These are phyloP conservation scores for Panulirus ornatus DNA, from an alignment of 1,140 invertebrate species.

Conservation along the genomic window DNA sequence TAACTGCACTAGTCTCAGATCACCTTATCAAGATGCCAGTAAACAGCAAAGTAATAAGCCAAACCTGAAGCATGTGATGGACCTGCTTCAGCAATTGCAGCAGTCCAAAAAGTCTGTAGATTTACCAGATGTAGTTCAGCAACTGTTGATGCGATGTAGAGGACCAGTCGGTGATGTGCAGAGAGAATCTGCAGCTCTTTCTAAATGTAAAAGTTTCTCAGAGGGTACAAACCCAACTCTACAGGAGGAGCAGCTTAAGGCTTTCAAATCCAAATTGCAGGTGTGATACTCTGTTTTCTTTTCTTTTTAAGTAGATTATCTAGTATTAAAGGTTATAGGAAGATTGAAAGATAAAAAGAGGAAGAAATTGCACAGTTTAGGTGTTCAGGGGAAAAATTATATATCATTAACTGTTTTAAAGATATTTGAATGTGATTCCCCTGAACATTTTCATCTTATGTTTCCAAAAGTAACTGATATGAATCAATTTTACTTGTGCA, in stretches of 20 bases:
- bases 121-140: constrained; percentile 33
- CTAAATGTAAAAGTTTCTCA: constrained; percentile 40
- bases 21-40: not conserved
- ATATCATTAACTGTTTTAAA: no score
- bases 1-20: not conserved
- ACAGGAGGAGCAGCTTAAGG: constrained; percentile 26
- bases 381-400: no score
- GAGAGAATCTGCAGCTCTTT: not conserved
- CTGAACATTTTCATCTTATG: no score
- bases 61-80: constrained; percentile 24
- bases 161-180: not conserved
- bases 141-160: constrained; percentile 8
- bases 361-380: no score
- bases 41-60: constrained; percentile 25
- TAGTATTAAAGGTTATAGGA: no score
- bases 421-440: no score
- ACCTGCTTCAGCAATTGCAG: constrained; percentile 44
- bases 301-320: no score
- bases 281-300: no score
- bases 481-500: not conserved
- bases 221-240: constrained; percentile 26
- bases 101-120: constrained; percentile 17
- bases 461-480: no score
- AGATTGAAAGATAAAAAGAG: no score
- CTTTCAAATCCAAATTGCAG: constrained; percentile 7